These are phyloP conservation scores for Manacus vitellinus DNA, from an alignment of 2,113 vertebrate genomes.

Conservation along the genomic window DNA sequence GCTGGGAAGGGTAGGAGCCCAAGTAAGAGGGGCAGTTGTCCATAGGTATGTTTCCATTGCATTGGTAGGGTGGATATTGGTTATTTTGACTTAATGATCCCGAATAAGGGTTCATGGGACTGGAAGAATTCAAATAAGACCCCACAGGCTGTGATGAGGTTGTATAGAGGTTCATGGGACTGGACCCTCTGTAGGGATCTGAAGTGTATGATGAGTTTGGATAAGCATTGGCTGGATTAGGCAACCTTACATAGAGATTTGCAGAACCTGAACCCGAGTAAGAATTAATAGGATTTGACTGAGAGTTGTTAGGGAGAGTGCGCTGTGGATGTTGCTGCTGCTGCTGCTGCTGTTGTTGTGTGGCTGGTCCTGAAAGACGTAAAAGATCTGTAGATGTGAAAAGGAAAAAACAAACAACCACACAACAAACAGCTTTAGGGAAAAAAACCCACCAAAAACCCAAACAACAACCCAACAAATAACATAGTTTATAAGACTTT, in stretches of 20 bases:
- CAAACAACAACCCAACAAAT: background rate
- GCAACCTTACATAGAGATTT: constrained; percentile 78
- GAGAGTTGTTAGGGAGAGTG: constrained; percentile 70
- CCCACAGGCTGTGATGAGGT: constrained; percentile 78
- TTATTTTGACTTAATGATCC: constrained; percentile 77
- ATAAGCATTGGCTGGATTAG: constrained; percentile 78
- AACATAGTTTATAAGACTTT: background rate
- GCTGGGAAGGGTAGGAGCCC: constrained; percentile 80
- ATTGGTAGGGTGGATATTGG: constrained; percentile 86
- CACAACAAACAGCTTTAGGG: background rate
- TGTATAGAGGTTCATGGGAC: constrained; percentile 78
- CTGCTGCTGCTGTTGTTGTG: constrained; percentile 56
- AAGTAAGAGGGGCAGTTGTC: constrained; percentile 82
- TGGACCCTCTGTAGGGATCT: constrained; percentile 79
- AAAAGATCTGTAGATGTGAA: constrained; percentile 70
- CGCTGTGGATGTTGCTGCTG: constrained; percentile 64
- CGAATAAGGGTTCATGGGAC: constrained; percentile 77
- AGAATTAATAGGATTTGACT: constrained; percentile 71
- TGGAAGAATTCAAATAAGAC: constrained; percentile 87
- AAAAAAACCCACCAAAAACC: background rate
- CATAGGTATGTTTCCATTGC: constrained; percentile 84
- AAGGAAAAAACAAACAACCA: constrained; percentile 19
- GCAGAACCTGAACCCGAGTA: constrained; percentile 78
- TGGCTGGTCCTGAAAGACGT: constrained; percentile 72
- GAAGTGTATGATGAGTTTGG: constrained; percentile 81